Conservation (phyloP, 1,140 invertebrate genomes). For the Ericerus pela region DNA sequence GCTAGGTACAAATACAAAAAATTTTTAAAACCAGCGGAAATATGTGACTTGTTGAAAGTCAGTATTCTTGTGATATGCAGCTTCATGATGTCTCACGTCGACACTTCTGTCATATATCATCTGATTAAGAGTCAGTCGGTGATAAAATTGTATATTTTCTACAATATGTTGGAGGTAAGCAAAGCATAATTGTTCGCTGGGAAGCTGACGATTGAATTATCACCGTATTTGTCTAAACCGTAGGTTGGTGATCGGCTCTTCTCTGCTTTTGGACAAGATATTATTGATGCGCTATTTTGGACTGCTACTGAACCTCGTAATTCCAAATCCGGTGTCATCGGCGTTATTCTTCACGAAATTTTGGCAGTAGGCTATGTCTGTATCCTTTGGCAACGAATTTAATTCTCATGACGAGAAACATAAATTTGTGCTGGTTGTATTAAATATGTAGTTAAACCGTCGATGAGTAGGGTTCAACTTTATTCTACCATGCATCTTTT, state of each 20-base stretch:
- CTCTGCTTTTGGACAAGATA: slow-evolving; percentile 96
- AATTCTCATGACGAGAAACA: background rate
- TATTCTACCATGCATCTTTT: too few species aligned
- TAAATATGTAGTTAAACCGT: too few species aligned
- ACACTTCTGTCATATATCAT: slow-evolving; percentile 98
- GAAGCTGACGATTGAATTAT: background rate
- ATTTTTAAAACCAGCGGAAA: slow-evolving; percentile 74
- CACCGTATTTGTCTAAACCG: slow-evolving; percentile 5
- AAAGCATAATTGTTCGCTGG: background rate
- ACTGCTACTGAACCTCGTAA: slow-evolving; percentile 85
- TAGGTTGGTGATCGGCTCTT: slow-evolving; percentile 80
- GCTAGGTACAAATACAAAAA: slow-evolving; percentile 21
- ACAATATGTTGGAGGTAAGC: slow-evolving; percentile 93
- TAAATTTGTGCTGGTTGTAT: too few species aligned
- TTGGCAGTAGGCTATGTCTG: slow-evolving; percentile 85
- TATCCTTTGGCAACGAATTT: slow-evolving; percentile 55
- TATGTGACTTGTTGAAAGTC: slow-evolving; percentile 91
- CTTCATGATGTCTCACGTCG: slow-evolving; percentile 73
- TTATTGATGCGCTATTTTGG: slow-evolving; percentile 93
- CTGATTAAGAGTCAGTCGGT: slow-evolving; percentile 96
- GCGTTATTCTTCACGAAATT: slow-evolving; percentile 73
- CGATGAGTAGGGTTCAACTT: too few species aligned
- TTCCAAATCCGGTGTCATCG: slow-evolving; percentile 66
- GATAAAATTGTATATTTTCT: slow-evolving; percentile 98
- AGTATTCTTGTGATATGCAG: slow-evolving; percentile 71